A percentile compares a stretch with the other conserved stretches of the same genome.
These are phyloP conservation scores for Pomatostomus ruficeps DNA, from an alignment of 2,113 vertebrate species.

Conservation along the genomic window DNA sequence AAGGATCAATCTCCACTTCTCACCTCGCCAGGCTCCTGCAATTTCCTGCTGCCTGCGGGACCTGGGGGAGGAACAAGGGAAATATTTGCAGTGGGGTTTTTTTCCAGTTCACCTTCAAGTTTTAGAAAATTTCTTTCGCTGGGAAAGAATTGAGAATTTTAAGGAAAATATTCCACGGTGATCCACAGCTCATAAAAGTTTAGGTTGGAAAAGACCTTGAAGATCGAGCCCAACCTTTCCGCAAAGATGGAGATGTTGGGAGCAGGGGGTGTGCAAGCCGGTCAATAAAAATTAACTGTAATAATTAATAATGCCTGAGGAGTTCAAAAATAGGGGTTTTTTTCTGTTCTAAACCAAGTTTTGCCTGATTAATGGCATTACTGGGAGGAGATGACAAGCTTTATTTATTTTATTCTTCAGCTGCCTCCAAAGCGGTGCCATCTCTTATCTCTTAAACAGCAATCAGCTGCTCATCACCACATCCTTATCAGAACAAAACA, in stretches of 20 bases:
- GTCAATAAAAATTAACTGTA: background rate
- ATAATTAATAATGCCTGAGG: background rate
- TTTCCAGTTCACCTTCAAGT: background rate
- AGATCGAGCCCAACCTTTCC: background rate
- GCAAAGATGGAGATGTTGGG: background rate
- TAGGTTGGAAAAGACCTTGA: background rate
- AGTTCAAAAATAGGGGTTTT: background rate
- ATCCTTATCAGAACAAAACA: slow-evolving; percentile 30
- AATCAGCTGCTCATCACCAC: background rate
- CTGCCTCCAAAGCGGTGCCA: background rate
- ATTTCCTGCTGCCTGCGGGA: background rate
- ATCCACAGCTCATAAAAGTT: background rate
- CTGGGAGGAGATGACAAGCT: background rate
- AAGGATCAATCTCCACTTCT: slow-evolving; percentile 26
- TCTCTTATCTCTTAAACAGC: background rate
- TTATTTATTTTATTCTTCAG: background rate
- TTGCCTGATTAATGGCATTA: background rate
- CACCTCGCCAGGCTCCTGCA: background rate
- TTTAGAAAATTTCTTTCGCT: background rate
- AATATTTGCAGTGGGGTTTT: background rate
- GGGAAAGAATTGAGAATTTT: background rate
- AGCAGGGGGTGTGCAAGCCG: background rate
- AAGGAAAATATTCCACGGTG: background rate
- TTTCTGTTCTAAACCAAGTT: background rate
- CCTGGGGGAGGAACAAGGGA: background rate